These are phyloP conservation scores for Meandrusa payeni DNA, from an alignment of 2,888 invertebrate species.

Conservation along the genomic window DNA sequence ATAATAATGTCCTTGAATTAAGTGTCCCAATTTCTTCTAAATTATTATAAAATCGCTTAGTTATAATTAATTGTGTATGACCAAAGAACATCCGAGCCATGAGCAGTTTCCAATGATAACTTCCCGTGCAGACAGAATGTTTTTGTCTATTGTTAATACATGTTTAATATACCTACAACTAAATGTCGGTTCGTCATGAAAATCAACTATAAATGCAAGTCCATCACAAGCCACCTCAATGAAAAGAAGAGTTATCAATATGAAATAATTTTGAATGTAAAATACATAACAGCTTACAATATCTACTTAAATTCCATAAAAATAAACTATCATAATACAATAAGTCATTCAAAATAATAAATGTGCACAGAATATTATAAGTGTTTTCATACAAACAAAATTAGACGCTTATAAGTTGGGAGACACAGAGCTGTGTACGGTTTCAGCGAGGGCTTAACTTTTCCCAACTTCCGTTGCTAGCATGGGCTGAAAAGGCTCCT, in stretches of 20 bases:
- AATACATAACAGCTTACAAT: conserved; percentile 79
- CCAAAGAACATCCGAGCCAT: conserved; percentile 69
- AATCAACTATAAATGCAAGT: conserved; percentile 73
- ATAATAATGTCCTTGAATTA: conserved; percentile 61
- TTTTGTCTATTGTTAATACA: conserved; percentile 75
- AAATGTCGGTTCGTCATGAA: conserved; percentile 73
- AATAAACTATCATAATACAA: conserved; percentile 77
- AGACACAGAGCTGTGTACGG: conserved; percentile 65
- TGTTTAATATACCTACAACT: conserved; percentile 64
- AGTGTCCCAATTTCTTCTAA: conserved; percentile 73
- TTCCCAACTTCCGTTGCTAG: no score
- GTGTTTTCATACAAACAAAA: conserved; percentile 36
- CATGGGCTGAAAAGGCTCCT: no score
- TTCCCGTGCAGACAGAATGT: conserved; percentile 55
- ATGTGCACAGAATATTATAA: conserved; percentile 50
- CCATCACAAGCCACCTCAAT: conserved; percentile 56
- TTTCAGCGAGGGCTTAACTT: no score
- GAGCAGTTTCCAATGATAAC: conserved; percentile 69
- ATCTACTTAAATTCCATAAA: conserved; percentile 77
- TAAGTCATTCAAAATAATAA: conserved; percentile 60
- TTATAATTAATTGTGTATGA: conserved; percentile 79
- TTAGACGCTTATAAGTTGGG: conserved; percentile 29
- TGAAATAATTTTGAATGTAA: conserved; percentile 60
- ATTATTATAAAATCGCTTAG: conserved; percentile 80
- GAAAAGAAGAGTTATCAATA: conserved; percentile 51